phyloP scores from a whole-genome alignment of 1,140 invertebrate species.

The Drosophila arawakana region DNA sequence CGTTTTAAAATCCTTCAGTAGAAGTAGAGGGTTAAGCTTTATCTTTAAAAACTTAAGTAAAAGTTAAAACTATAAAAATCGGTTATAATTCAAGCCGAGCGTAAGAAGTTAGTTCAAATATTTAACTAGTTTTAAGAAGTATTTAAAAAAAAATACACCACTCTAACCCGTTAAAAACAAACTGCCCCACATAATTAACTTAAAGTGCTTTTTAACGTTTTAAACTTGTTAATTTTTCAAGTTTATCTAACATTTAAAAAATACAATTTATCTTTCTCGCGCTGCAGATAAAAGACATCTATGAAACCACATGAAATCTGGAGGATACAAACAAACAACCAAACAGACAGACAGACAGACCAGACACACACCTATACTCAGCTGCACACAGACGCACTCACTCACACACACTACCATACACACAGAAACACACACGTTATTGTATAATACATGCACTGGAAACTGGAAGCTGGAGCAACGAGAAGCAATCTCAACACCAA shows the following conservation, averaged over 20 bases:
- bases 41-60: too few relatives aligned
- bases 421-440: background rate
- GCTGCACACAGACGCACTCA: background rate
- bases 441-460: conserved; percentile 1
- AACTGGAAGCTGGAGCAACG: conserved; percentile 7
- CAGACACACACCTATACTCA: background rate
- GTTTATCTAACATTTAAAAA: background rate
- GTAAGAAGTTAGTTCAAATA: too few relatives aligned
- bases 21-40: too few relatives aligned
- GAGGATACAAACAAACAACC: conserved; percentile 6
- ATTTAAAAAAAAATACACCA: too few relatives aligned
- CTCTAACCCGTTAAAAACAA: too few relatives aligned
- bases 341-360: background rate
- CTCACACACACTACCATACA: background rate
- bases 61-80: too few relatives aligned
- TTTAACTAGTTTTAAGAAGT: too few relatives aligned
- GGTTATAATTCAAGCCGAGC: too few relatives aligned
- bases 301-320: conserved; percentile 14
- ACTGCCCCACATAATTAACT: too few relatives aligned
- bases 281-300: conserved; percentile 15
- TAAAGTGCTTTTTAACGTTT: too few relatives aligned
- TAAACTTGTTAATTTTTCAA: too few relatives aligned
- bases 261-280: background rate
- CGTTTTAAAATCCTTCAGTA: too few relatives aligned
- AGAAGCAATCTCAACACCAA: conserved; percentile 42